Percentiles rank a stretch among this genome's conserved stretches.
phyloP scores from a whole-genome alignment of 2,888 invertebrate genomes.

The Pandemis cinnamomeana region DNA sequence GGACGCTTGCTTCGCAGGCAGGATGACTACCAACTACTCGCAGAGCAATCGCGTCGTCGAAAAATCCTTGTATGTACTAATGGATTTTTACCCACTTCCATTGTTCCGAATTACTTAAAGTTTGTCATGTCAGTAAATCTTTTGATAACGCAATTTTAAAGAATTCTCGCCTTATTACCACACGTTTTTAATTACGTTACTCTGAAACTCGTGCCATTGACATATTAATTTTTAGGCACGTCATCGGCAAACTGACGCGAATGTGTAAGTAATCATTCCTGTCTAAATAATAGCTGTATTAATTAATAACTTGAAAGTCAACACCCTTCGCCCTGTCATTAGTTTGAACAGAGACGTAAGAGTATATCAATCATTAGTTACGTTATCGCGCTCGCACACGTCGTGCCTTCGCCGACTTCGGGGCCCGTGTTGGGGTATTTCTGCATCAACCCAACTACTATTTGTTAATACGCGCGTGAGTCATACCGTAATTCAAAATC shows the following conservation, averaged over 20 bases:
- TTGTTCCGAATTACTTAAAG: no score
- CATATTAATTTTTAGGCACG: constrained; percentile 36
- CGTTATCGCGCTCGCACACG: constrained; percentile 75
- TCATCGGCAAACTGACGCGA: constrained; percentile 37
- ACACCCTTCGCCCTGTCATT: constrained; percentile 81
- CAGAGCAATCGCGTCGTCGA: no score
- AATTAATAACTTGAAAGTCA: constrained; percentile 83
- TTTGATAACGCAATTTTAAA: background rate
- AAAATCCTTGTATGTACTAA: no score
- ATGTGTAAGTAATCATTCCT: constrained; percentile 55
- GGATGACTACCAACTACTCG: no score
- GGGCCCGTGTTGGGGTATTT: constrained; percentile 67
- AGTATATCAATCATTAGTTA: constrained; percentile 82
- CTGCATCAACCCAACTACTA: constrained; percentile 50
- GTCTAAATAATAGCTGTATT: constrained; percentile 79
- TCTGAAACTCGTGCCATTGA: constrained; percentile 17
- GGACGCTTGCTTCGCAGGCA: no score
- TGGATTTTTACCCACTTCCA: no score
- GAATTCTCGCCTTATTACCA: no score
- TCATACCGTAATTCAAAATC: constrained; percentile 44
- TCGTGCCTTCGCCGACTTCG: constrained; percentile 68
- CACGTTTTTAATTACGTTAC: background rate
- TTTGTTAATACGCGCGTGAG: constrained; percentile 57
- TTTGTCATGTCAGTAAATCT: no score
- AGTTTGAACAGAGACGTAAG: constrained; percentile 76